phyloP scores from a whole-genome alignment of 1,140 invertebrate genomes.

The Battus philenor region DNA sequence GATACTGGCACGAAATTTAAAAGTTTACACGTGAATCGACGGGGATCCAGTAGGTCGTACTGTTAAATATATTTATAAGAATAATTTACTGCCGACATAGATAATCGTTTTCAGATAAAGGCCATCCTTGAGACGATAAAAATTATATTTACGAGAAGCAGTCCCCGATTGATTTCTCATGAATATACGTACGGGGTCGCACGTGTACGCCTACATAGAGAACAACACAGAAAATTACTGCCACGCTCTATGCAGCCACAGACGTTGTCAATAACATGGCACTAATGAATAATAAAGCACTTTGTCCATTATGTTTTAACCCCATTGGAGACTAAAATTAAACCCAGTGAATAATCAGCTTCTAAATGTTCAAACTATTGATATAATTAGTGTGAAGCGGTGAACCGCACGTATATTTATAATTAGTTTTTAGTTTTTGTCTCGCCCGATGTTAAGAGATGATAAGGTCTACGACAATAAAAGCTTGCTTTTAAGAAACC shows the following conservation, averaged over 20 bases:
- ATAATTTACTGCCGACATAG: neutral
- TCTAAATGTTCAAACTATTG: neutral
- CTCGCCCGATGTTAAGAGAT: too few species aligned
- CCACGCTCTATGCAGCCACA: slow-evolving; percentile 2
- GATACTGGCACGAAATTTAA: too few species aligned
- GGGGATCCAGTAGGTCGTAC: too few species aligned
- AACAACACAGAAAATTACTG: slow-evolving; percentile 2
- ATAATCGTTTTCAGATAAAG: neutral
- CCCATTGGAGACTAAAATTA: neutral
- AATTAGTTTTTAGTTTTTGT: neutral
- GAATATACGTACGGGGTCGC: neutral
- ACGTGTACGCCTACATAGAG: slow-evolving; percentile 12
- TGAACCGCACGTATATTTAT: too few species aligned
- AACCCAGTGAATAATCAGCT: neutral
- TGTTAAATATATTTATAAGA: neutral
- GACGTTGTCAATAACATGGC: slow-evolving; percentile 1
- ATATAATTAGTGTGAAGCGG: too few species aligned
- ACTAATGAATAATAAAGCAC: neutral
- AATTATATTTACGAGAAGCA: neutral
- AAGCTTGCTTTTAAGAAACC: too few species aligned
- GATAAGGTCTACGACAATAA: too few species aligned
- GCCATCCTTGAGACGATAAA: slow-evolving; percentile 5
- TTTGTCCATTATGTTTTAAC: neutral
- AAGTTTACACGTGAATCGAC: too few species aligned
- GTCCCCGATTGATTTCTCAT: slow-evolving; percentile 2